Evolutionary conservation across 1,140 invertebrate species (phyloP).

Genomic region (Diabrotica undecimpunctata): DNA sequence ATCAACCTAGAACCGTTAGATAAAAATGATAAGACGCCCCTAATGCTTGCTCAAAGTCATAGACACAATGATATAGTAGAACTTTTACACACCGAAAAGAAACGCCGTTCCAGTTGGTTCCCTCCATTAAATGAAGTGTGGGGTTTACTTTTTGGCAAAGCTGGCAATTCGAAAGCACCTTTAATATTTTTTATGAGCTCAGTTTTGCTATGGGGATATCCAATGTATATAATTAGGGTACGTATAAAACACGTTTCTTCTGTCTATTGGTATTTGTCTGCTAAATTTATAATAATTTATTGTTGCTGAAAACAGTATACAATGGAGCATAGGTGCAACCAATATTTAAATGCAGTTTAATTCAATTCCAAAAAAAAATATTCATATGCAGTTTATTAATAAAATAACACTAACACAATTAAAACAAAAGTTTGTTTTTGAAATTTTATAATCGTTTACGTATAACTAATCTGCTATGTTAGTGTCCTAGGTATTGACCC

Average conservation of each 20-base stretch:
- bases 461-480: too few species aligned
- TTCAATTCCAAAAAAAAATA: too few species aligned
- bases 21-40: conserved; percentile 87
- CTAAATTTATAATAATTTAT: background rate
- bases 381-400: too few species aligned
- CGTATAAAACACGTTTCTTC: conserved; percentile 32
- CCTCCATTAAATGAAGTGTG: conserved; percentile 82
- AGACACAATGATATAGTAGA: conserved; percentile 79
- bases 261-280: background rate
- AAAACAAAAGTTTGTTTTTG: too few species aligned
- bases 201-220: conserved; percentile 85
- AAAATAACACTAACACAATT: too few species aligned
- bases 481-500: too few species aligned
- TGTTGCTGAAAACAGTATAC: too few species aligned
- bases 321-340: too few species aligned
- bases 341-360: too few species aligned
- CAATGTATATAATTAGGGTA: conserved; percentile 85
- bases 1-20: conserved; percentile 80
- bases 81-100: conserved; percentile 74
- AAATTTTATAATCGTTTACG: too few species aligned
- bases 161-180: conserved; percentile 84
- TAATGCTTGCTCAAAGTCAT: conserved; percentile 83
- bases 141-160: conserved; percentile 85
- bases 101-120: conserved; percentile 76
- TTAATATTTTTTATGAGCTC: conserved; percentile 80